phyloP scores from a whole-genome alignment of 2,113 vertebrate species.

The Microcebus murinus region DNA sequence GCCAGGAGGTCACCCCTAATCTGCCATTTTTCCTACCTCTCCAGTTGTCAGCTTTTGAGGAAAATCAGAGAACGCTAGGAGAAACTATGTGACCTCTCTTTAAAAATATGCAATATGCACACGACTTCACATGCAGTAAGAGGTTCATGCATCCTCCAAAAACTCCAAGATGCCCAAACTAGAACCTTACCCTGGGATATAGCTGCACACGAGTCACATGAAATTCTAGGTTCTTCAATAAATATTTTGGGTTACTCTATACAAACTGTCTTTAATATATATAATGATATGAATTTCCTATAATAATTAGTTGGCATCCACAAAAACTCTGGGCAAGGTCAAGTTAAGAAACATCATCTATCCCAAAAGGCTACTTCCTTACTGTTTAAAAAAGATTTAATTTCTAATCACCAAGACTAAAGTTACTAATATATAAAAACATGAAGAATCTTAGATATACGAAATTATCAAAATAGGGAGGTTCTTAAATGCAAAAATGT shows the following conservation, averaged over 20 bases:
- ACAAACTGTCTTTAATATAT: not conserved
- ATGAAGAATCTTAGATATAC: not conserved
- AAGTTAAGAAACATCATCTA: conserved; percentile 6
- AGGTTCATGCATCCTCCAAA: not conserved
- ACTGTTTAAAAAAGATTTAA: not conserved
- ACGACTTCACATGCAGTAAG: not conserved
- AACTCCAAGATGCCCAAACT: not conserved
- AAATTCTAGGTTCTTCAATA: not conserved
- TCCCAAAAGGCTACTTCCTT: not conserved
- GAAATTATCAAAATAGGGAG: conserved; percentile 1
- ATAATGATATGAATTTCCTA: not conserved
- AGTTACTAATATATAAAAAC: conserved; percentile 7
- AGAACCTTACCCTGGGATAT: not conserved
- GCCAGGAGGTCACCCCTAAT: too few relatives aligned
- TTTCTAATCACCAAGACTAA: not conserved
- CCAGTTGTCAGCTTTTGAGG: not conserved
- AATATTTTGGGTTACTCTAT: not conserved
- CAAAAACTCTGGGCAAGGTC: not conserved
- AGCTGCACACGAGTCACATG: not conserved
- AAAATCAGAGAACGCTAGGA: not conserved
- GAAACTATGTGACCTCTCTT: not conserved
- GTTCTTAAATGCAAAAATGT: not conserved
- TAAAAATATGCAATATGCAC: not conserved
- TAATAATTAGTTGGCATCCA: not conserved
- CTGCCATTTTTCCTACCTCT: too few relatives aligned